phyloP scores from a whole-genome alignment of 92 coral and sea anemone genomes.

The Phenganax marumi region DNA sequence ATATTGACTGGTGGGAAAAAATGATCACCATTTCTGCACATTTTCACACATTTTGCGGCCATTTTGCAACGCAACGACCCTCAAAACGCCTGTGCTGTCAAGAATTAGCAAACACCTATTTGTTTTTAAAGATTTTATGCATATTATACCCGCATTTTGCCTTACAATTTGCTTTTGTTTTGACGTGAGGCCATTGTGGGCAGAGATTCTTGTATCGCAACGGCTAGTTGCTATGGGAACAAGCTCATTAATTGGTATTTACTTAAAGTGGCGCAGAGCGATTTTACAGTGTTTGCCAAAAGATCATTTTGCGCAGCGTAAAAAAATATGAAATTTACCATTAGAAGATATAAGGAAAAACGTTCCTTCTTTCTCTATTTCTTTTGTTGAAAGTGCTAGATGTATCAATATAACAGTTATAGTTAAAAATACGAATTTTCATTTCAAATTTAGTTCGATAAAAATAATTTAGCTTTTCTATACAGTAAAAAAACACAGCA shows the following conservation, averaged over 20 bases:
- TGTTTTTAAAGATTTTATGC: neutral
- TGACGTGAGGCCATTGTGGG: slow-evolving; percentile 26
- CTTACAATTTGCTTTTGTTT: neutral
- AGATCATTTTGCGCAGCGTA: too few species aligned
- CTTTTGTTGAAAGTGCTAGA: neutral
- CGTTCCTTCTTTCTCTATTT: neutral
- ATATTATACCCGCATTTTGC: neutral
- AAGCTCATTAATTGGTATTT: slow-evolving; percentile 4
- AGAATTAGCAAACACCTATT: too few species aligned
- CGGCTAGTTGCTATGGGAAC: slow-evolving; percentile 32
- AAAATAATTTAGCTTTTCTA: neutral
- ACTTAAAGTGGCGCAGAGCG: neutral
- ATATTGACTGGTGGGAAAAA: slow-evolving; percentile 60
- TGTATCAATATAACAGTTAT: neutral
- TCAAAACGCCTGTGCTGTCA: too few species aligned
- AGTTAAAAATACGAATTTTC: neutral
- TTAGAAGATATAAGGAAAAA: too few species aligned
- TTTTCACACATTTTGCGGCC: slow-evolving; percentile 40
- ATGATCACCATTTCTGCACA: slow-evolving; percentile 69
- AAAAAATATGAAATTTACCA: neutral
- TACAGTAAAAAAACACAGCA: neutral
- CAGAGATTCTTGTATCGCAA: slow-evolving; percentile 19
- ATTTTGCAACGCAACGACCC: neutral
- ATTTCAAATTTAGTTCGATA: neutral
- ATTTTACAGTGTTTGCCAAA: too few species aligned